Percentiles rank a stretch among this genome's conserved stretches.
Evolutionary conservation across 2,113 vertebrate genomes (phyloP).

Genomic region (Lamprologus ornatipinnis): DNA sequence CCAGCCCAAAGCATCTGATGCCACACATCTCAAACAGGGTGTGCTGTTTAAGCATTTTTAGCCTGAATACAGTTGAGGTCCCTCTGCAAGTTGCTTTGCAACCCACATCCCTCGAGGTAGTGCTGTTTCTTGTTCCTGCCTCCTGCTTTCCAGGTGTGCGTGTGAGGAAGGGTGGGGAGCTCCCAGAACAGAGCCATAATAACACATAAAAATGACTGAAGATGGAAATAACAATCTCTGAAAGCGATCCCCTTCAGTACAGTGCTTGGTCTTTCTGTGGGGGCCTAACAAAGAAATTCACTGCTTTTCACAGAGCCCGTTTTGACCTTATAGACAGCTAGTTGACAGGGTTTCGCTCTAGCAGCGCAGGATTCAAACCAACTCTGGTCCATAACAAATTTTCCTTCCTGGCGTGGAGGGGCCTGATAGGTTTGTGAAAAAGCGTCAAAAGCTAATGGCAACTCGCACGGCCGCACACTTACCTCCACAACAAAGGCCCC

Average conservation of each 20-base stretch:
- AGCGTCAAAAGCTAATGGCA: conserved; percentile 80
- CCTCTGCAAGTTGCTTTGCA: background rate
- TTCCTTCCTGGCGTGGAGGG: conserved; percentile 24
- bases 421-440: conserved; percentile 62
- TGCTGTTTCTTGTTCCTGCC: background rate
- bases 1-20: background rate
- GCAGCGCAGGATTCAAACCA: conserved; percentile 24
- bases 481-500: conserved; percentile 79
- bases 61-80: background rate
- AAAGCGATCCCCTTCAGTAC: background rate
- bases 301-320: conserved; percentile 6
- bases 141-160: background rate
- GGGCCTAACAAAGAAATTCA: background rate
- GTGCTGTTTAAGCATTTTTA: background rate
- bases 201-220: background rate
- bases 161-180: background rate
- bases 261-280: background rate
- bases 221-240: background rate
- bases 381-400: conserved; percentile 50
- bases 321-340: conserved; percentile 44
- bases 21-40: background rate
- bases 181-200: background rate
- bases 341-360: conserved; percentile 36
- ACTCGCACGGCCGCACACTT: conserved; percentile 82
- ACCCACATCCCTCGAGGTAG: background rate